Evolutionary conservation across 2,888 invertebrate genomes (phyloP), one percentile per base, ranked within the genome.

Genomic region (Drosophila meridionalis): DNA sequence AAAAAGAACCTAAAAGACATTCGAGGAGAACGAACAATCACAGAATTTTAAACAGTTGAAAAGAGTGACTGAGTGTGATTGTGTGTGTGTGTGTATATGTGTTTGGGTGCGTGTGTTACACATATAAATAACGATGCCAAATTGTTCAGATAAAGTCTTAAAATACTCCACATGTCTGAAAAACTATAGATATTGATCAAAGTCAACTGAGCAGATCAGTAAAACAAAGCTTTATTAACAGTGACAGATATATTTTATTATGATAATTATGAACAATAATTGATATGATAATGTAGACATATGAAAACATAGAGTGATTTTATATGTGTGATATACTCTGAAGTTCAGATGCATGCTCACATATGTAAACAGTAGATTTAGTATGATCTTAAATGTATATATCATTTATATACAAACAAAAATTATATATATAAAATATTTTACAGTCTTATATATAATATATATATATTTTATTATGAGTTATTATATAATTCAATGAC

Each of bases 31-130:
- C 45, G 72, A 45, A 81, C 89, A 73, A 69, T 67, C 68, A 62
- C 70, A 73, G 89, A 89, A 87, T 85, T 79, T 85, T 89, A 85
- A 85, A 53, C 75, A 87, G 85, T 69, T 74, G 38, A 56, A 56
- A 67, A 66, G 50, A 52, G 40, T 34, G 20, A 32, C 48, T 20
- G 50, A 1, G 20, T 20, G 20, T 20, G 20, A 20, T 20, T 20
- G 34, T 20, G 5, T 52, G 52, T 20, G 42, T 60, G 70, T 57
- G 3, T n/a, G n/a, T 42, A 0, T 26, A 26, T 12, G 63, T 69
- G 73, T 55, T 42, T 26, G 38, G 38, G 26, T 3, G 40, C 14
- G 56, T 28, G 61, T 34, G 43, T 32, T 3, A 30, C 36, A 42
- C 48, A 70, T 56, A 64, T 30, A 56, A 65, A 45, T 32, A 65